These are phyloP conservation scores for Drosophila nannoptera DNA, from an alignment of 1,140 invertebrate genomes.

Conservation along the genomic window DNA sequence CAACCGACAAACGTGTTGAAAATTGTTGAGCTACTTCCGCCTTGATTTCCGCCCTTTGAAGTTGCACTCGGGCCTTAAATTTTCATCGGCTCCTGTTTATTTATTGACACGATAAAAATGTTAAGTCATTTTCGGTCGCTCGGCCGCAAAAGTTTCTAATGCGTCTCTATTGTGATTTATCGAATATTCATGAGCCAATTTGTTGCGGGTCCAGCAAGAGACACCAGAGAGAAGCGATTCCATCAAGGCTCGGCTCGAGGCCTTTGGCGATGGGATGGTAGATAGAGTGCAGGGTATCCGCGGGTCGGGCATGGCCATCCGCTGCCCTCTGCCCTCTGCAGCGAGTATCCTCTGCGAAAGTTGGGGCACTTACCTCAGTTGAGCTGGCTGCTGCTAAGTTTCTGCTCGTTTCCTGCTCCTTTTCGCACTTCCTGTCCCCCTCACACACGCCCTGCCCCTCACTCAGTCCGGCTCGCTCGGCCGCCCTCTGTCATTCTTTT, in stretches of 20 bases:
- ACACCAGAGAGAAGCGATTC: too few relatives aligned
- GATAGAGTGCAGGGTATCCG: neutral
- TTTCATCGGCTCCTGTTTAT: constrained; percentile 51
- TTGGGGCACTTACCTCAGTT: constrained; percentile 2
- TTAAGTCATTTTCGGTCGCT: constrained; percentile 22
- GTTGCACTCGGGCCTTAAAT: constrained; percentile 49
- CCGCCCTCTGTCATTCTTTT: neutral
- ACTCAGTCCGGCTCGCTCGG: neutral
- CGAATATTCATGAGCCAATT: constrained; percentile 63
- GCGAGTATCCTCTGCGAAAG: neutral
- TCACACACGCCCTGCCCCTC: too few relatives aligned
- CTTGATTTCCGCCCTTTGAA: constrained; percentile 42
- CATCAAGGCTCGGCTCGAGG: too few relatives aligned
- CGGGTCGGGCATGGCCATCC: neutral
- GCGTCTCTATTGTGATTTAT: constrained; percentile 63
- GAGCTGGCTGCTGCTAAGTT: neutral
- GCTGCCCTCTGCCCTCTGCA: neutral
- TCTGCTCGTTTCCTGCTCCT: constrained; percentile 3
- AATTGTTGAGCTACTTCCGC: constrained; percentile 75
- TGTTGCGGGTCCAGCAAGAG: too few relatives aligned
- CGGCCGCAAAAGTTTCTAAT: constrained; percentile 47
- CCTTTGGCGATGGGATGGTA: too few relatives aligned
- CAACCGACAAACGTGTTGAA: constrained; percentile 68
- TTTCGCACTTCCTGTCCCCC: neutral
- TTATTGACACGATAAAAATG: constrained; percentile 43